Percentiles rank a stretch among this genome's conserved stretches.
These are phyloP conservation scores for Rhamphomyia laevipes DNA, from an alignment of 2,888 invertebrate genomes.

Conservation along the genomic window DNA sequence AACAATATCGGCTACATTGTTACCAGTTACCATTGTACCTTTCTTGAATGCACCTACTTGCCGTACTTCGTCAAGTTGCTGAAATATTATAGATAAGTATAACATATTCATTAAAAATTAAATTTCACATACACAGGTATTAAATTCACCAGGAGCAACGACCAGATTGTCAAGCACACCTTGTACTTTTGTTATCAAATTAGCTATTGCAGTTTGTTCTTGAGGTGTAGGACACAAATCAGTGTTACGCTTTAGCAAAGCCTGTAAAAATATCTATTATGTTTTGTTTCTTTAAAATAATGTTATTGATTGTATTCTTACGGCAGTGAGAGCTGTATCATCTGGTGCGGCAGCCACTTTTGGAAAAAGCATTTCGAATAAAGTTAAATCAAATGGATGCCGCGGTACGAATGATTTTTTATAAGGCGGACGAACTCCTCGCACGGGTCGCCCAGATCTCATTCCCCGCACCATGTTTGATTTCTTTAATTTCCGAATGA, in stretches of 20 bases:
- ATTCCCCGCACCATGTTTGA: too few relatives aligned
- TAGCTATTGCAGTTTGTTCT: slow-evolving; percentile 86
- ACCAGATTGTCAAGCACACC: slow-evolving; percentile 88
- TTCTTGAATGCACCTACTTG: slow-evolving; percentile 98
- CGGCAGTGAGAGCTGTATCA: slow-evolving; percentile 73
- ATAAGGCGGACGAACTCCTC: slow-evolving; percentile 53
- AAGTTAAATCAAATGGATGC: slow-evolving; percentile 76
- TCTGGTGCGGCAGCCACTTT: slow-evolving; percentile 70
- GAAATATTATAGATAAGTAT: slow-evolving; percentile 13
- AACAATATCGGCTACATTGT: slow-evolving; percentile 92
- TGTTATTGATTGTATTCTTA: slow-evolving; percentile 24
- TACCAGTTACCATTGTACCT: slow-evolving; percentile 92
- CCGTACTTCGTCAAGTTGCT: slow-evolving; percentile 88
- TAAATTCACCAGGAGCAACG: slow-evolving; percentile 86
- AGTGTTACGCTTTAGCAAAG: slow-evolving; percentile 79
- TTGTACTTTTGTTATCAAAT: slow-evolving; percentile 91
- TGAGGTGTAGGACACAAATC: slow-evolving; percentile 84
- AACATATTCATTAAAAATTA: background rate
- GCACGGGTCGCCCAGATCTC: slow-evolving; percentile 36
- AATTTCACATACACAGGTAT: slow-evolving; percentile 73
- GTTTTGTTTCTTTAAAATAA: background rate
- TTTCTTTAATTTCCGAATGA: too few relatives aligned
- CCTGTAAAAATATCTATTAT: slow-evolving; percentile 41
- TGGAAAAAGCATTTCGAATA: slow-evolving; percentile 61
- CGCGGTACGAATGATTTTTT: slow-evolving; percentile 54